Evolutionary conservation across 1,140 invertebrate genomes (phyloP).

Genomic region (Panagrolaimus sp.): DNA sequence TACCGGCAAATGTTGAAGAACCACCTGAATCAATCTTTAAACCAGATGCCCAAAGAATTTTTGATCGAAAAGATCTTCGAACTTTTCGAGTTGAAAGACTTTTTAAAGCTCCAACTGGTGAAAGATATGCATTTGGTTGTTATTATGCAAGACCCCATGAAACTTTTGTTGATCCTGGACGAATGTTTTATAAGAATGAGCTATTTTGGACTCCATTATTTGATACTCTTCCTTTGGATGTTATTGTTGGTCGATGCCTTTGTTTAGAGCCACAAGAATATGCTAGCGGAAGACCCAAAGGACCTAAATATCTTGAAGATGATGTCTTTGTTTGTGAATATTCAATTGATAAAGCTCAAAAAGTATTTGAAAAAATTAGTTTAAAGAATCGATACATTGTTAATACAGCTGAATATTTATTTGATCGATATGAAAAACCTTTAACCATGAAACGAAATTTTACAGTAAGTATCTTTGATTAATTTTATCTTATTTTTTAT

Average conservation of each 20-base stretch:
- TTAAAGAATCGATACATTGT: slow-evolving; percentile 59
- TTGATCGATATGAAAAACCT: slow-evolving; percentile 36
- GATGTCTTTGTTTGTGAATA: slow-evolving; percentile 95
- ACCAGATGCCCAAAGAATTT: neutral
- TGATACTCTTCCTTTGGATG: slow-evolving; percentile 84
- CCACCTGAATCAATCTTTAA: neutral
- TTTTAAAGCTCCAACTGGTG: slow-evolving; percentile 62
- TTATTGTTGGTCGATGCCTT: slow-evolving; percentile 88
- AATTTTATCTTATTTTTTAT: neutral
- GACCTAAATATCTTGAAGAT: slow-evolving; percentile 68
- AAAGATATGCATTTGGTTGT: slow-evolving; percentile 86
- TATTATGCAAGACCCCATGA: slow-evolving; percentile 92
- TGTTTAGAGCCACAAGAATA: slow-evolving; percentile 86
- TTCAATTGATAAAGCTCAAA: slow-evolving; percentile 82
- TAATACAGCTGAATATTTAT: slow-evolving; percentile 51
- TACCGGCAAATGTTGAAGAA: neutral
- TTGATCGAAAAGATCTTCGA: slow-evolving; percentile 46
- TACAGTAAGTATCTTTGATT: neutral
- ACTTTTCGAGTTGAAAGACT: slow-evolving; percentile 52
- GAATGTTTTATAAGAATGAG: slow-evolving; percentile 91
- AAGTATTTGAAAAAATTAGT: slow-evolving; percentile 74
- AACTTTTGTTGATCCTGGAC: slow-evolving; percentile 89
- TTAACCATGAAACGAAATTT: neutral
- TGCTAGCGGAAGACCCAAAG: slow-evolving; percentile 82
- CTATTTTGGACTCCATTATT: slow-evolving; percentile 65